Base-by-base conservation (phyloP, 2,888 invertebrate genomes). In the Sussaba pulchella region DNA sequence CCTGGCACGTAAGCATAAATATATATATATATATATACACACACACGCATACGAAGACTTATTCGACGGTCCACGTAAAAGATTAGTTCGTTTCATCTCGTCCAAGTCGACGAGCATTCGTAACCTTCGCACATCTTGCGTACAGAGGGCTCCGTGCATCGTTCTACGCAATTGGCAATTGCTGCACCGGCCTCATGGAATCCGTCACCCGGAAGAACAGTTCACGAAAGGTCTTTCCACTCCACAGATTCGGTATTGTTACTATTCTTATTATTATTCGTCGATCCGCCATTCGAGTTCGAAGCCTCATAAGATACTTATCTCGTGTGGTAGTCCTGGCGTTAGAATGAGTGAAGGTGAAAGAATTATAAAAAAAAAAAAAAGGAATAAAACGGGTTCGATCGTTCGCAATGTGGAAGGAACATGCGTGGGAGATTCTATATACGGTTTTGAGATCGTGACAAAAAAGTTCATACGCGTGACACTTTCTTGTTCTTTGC, bases 341-440 rank as follows among this genome's bases (percentile, higher is more conserved):
- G 83, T 54, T 70, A 70, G 71, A 67, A 80, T 72, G 82, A 83
- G 83, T 31, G 82, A 84, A 50, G 64, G 69, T 54, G 14, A 54
- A 74, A 72, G 80, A 31, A 31, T 5, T 31, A 83, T 31, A 82
- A 84, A 50, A 61, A 69, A 45, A 12, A 54, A 74, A 74, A 81
- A 84, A 82, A n/a, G n/a, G n/a, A n/a, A n/a, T n/a, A 83, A 88
- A 89, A 88, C 86, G 86, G 88, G 88, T 89, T 89, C 88, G 88
- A 89, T 88, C 81, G 83, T 52, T 84, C 84, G 85, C 82, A 70
- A 19, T 21, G 36, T 59, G 66, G 45, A 39, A 26, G 54, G 17
- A 57, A 73, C 57, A 81, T 71, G 89, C 89, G 91, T 91, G 90
- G 91, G 91, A 90, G 91, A 89, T 87, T 87, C 81, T 47, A 19